Evolutionary conservation across 2,888 invertebrate genomes (phyloP).

Genomic region (Philhelius pedissequus): DNA sequence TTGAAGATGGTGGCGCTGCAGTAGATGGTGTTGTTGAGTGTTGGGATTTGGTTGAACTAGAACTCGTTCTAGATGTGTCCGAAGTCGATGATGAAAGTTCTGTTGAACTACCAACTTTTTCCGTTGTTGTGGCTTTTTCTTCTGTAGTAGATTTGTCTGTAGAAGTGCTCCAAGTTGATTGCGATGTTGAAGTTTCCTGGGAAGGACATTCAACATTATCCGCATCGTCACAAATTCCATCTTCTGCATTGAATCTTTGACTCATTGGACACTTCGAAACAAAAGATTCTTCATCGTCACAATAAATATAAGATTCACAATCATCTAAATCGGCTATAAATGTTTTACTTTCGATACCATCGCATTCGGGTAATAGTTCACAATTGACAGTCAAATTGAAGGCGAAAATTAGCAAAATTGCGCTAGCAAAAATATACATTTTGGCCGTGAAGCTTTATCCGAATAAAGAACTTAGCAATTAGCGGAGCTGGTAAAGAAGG

Average conservation of each 20-base stretch:
- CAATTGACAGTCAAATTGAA: slow-evolving; percentile 18
- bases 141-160: background rate
- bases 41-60: background rate
- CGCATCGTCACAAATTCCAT: slow-evolving; percentile 71
- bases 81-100: background rate
- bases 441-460: background rate
- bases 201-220: slow-evolving; percentile 70
- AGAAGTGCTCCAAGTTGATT: background rate
- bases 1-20: background rate
- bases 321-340: slow-evolving; percentile 70
- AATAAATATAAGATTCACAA: slow-evolving; percentile 73
- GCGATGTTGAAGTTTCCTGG: background rate
- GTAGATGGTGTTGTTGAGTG: slow-evolving; percentile 41
- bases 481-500: background rate
- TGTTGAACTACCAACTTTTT: background rate
- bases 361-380: slow-evolving; percentile 72
- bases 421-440: slow-evolving; percentile 6
- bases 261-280: slow-evolving; percentile 73
- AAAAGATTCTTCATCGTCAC: slow-evolving; percentile 72
- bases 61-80: background rate
- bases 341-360: slow-evolving; percentile 67
- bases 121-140: background rate
- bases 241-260: slow-evolving; percentile 72
- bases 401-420: background rate
- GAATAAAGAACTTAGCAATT: background rate